Percentiles rank a stretch among this genome's conserved stretches.
phyloP scores from a whole-genome alignment of 2,797 vertebrate species.

The Steatocranus sp. region DNA sequence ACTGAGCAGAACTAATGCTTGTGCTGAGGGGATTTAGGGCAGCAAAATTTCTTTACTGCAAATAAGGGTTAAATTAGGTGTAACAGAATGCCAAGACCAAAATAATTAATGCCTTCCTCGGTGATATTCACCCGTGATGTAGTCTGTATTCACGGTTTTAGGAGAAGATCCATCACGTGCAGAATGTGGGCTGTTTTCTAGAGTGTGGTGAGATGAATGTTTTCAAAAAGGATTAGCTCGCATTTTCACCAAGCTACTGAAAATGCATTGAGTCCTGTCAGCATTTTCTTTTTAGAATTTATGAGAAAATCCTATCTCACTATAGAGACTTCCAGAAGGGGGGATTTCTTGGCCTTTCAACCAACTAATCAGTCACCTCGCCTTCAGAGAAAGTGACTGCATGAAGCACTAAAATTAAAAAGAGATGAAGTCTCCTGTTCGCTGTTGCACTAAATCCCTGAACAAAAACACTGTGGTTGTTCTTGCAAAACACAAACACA shows the following conservation, averaged over 20 bases:
- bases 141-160: background rate
- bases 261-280: background rate
- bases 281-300: background rate
- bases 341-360: background rate
- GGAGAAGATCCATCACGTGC: background rate
- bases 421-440: background rate
- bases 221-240: background rate
- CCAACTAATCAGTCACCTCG: background rate
- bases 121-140: background rate
- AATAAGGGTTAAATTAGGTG: background rate
- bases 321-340: background rate
- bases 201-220: background rate
- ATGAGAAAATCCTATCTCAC: background rate
- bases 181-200: background rate
- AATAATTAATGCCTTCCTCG: background rate
- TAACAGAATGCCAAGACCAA: background rate
- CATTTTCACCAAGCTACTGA: background rate
- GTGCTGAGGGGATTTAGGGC: background rate
- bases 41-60: background rate
- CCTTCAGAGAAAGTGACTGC: background rate
- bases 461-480: constrained; percentile 20
- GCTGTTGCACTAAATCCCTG: background rate
- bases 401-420: background rate
- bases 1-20: background rate
- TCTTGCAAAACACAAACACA: constrained; percentile 28